phyloP scores from a whole-genome alignment of 92 coral and sea anemone species.

The Porites cylindrica region DNA sequence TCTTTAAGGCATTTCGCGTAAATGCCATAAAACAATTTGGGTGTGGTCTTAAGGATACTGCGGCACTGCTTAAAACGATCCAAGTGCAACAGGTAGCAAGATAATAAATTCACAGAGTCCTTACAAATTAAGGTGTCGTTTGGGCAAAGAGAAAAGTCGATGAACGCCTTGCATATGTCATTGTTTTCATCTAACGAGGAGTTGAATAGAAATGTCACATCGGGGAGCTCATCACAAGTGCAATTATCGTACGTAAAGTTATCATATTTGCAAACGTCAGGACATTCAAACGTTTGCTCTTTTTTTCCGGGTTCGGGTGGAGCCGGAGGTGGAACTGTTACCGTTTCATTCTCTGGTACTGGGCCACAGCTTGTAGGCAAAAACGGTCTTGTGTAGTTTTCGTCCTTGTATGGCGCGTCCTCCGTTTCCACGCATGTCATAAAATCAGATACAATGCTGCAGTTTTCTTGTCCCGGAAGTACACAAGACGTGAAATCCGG shows the following conservation, averaged over 20 bases:
- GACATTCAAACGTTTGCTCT: conserved; percentile 7
- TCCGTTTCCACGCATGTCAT: conserved; percentile 56
- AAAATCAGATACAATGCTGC: conserved; percentile 62
- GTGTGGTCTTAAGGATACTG: conserved; percentile 14
- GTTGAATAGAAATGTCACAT: conserved; percentile 31
- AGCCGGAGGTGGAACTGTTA: conserved; percentile 22
- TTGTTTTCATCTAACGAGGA: not conserved
- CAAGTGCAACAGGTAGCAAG: conserved; percentile 21
- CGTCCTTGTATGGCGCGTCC: conserved; percentile 1
- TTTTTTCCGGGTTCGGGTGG: not conserved
- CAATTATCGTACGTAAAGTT: not conserved
- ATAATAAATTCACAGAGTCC: conserved; percentile 27
- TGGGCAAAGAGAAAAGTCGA: conserved; percentile 11
- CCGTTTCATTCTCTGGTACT: not conserved
- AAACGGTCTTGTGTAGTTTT: conserved; percentile 8
- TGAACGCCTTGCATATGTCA: conserved; percentile 17
- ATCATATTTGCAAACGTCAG: conserved; percentile 16
- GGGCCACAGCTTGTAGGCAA: conserved; percentile 11
- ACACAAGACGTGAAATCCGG: conserved; percentile 83
- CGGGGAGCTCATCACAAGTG: conserved; percentile 28
- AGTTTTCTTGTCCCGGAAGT: conserved; percentile 64
- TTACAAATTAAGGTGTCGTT: conserved; percentile 12
- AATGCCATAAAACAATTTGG: conserved; percentile 60
- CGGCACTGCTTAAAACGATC: conserved; percentile 22
- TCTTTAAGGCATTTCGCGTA: conserved; percentile 66